These are phyloP conservation scores for Salvelinus namaycush DNA, from an alignment of 2,113 vertebrate species.

Conservation along the genomic window DNA sequence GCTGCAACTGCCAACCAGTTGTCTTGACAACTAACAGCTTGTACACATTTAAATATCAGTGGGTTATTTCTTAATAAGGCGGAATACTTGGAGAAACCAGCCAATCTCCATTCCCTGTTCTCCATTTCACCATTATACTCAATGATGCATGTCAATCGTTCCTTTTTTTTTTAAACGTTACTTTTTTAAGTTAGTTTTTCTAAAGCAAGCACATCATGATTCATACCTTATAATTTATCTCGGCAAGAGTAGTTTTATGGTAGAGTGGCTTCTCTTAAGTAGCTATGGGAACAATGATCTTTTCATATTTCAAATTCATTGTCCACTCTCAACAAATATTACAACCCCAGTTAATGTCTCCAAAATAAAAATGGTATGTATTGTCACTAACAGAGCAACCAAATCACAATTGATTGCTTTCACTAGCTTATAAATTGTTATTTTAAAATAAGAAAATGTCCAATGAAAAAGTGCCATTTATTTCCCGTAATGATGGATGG, in stretches of 20 bases:
- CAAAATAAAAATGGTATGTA: background rate
- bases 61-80: background rate
- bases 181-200: background rate
- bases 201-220: background rate
- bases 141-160: background rate
- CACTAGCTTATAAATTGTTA: background rate
- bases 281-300: background rate
- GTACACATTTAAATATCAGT: background rate
- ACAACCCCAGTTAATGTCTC: background rate
- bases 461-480: background rate
- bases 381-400: background rate
- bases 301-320: background rate
- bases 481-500: background rate
- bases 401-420: background rate
- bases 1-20: background rate
- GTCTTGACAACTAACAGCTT: background rate
- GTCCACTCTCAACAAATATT: background rate
- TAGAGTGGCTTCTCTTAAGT: background rate
- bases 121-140: background rate
- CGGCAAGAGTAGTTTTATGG: background rate
- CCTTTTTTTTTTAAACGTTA: background rate
- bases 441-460: background rate
- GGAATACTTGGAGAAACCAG: background rate
- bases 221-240: background rate
- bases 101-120: background rate